phyloP scores from a whole-genome alignment of 2,888 invertebrate genomes.

The Chrysomela aeneicollis region DNA sequence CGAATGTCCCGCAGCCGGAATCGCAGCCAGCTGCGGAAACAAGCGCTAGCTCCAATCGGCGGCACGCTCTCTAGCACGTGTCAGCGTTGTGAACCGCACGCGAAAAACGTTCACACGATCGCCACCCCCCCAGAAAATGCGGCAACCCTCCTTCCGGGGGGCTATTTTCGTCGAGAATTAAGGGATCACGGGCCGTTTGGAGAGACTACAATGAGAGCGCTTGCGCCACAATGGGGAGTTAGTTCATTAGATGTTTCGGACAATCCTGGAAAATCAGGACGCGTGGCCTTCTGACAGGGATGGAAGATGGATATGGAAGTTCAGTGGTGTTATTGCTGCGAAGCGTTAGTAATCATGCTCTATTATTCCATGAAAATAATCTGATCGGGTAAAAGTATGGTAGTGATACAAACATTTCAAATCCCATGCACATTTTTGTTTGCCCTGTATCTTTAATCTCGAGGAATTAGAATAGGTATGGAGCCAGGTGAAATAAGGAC shows the following conservation, averaged over 20 bases:
- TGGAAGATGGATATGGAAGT: constrained; percentile 7
- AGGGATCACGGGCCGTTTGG: constrained; percentile 34
- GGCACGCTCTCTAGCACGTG: constrained; percentile 54
- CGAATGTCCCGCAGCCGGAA: constrained; percentile 7
- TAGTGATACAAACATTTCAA: too few species aligned
- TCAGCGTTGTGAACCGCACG: constrained; percentile 57
- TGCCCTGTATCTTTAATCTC: too few species aligned
- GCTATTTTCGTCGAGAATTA: constrained; percentile 33
- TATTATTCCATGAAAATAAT: too few species aligned
- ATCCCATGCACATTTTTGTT: too few species aligned
- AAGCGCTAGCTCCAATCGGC: constrained; percentile 19
- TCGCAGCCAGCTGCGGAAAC: constrained; percentile 23
- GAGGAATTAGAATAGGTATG: too few species aligned
- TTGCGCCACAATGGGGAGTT: constrained; percentile 26
- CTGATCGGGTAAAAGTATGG: too few species aligned
- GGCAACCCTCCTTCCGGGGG: constrained; percentile 21
- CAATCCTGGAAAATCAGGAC: constrained; percentile 34
- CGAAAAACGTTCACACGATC: constrained; percentile 56
- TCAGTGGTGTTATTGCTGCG: not conserved
- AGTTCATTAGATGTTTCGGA: constrained; percentile 36
- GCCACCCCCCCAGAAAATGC: constrained; percentile 43
- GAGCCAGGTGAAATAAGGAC: too few species aligned
- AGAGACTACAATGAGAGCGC: constrained; percentile 29
- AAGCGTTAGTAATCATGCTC: not conserved
- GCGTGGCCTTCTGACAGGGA: constrained; percentile 26